Conservation (phyloP, 2,797 vertebrate genomes). For the Calcarius lapponicus region DNA sequence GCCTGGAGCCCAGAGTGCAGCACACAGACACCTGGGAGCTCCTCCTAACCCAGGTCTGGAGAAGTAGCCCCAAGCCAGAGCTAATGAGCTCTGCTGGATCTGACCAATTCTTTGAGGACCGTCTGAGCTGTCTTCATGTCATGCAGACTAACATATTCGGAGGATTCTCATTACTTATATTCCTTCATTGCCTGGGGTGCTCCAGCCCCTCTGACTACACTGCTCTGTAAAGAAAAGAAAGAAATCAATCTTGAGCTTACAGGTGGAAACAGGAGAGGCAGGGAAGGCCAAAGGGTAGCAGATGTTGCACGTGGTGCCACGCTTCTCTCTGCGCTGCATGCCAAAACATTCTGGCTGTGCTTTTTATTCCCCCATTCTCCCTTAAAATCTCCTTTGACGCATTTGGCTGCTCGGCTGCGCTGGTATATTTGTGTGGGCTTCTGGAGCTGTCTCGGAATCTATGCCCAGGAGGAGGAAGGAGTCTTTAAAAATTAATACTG, state of each 20-base stretch:
- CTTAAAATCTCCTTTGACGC: conserved; percentile 38
- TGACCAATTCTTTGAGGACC: conserved; percentile 45
- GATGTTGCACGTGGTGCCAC: not conserved
- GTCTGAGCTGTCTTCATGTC: conserved; percentile 57
- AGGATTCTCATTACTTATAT: conserved; percentile 60
- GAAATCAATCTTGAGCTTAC: conserved; percentile 44
- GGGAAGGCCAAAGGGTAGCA: conserved; percentile 30
- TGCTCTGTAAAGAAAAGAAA: not conserved
- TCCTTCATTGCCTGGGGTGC: conserved; percentile 60
- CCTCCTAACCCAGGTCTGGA: not conserved
- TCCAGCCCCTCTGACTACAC: conserved; percentile 36
- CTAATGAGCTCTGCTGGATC: conserved; percentile 64
- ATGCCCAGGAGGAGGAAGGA: conserved; percentile 45
- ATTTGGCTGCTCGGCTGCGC: not conserved
- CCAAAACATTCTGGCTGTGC: conserved; percentile 16
- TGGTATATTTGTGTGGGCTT: conserved; percentile 26
- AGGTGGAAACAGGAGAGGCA: conserved; percentile 26
- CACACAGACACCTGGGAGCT: not conserved
- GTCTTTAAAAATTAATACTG: conserved; percentile 66
- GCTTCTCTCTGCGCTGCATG: not conserved
- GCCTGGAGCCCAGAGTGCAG: not conserved
- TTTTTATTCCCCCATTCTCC: conserved; percentile 26
- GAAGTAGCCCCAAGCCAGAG: conserved; percentile 64
- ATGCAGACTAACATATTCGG: conserved; percentile 34
- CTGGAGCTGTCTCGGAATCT: conserved; percentile 53